Percentiles rank a stretch among this genome's conserved stretches.
These are phyloP conservation scores for Lagorchestes hirsutus DNA, from an alignment of 2,797 vertebrate species.

Conservation along the genomic window DNA sequence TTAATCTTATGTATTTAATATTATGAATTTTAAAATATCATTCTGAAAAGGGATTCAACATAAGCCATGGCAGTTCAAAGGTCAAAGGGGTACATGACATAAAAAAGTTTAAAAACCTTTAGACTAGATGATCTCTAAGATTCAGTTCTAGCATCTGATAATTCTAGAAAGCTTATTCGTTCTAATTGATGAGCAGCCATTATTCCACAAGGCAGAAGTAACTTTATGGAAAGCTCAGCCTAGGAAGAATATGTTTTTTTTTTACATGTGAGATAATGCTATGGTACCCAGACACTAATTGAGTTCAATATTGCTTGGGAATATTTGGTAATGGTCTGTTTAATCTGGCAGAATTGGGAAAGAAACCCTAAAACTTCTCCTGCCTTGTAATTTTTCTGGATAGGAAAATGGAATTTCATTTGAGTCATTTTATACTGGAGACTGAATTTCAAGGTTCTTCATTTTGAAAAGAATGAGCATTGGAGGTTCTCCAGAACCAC, in stretches of 20 bases:
- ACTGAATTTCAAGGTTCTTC: constrained; percentile 69
- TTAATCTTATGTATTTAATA: neutral
- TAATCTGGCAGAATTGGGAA: neutral
- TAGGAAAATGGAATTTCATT: constrained; percentile 59
- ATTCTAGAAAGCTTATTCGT: neutral
- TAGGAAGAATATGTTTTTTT: neutral
- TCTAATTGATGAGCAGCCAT: neutral
- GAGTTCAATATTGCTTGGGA: neutral
- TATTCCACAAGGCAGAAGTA: neutral
- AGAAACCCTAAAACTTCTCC: constrained; percentile 34
- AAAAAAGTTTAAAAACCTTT: neutral
- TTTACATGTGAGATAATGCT: rapidly evolving
- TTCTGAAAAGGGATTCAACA: neutral
- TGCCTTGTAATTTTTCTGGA: constrained; percentile 51
- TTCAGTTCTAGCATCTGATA: neutral
- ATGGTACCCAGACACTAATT: neutral
- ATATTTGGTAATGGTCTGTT: neutral
- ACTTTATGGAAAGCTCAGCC: neutral
- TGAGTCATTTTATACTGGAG: constrained; percentile 62
- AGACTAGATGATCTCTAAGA: neutral
- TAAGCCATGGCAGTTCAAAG: neutral
- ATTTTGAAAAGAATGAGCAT: constrained; percentile 70
- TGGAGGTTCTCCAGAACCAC: constrained; percentile 69
- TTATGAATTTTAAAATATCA: neutral
- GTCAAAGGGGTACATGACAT: neutral